A percentile compares a stretch with the other conserved stretches of the same genome.
Conservation (phyloP, 2,888 invertebrate species). For the Pristionchus entomophagus region DNA sequence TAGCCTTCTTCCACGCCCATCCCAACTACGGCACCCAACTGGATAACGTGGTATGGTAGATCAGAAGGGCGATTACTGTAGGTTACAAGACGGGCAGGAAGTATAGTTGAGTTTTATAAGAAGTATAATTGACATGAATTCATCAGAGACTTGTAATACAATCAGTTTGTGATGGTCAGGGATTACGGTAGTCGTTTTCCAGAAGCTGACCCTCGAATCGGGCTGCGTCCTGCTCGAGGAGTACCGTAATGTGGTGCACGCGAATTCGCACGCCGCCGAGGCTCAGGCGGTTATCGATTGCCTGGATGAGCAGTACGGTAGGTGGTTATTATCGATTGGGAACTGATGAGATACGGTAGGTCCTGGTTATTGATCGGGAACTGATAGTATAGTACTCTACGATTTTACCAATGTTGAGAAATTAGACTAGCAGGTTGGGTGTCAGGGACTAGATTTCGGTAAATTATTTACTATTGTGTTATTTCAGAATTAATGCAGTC, state of each 20-base stretch:
- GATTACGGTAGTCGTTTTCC: background rate
- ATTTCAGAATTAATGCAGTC: constrained; percentile 50
- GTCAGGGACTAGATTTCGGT: background rate
- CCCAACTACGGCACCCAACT: constrained; percentile 62
- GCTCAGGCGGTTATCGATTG: constrained; percentile 53
- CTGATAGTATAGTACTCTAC: background rate
- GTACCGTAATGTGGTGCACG: constrained; percentile 65
- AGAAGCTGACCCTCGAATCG: constrained; percentile 71
- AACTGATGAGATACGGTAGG: background rate
- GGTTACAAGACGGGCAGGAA: background rate
- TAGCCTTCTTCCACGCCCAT: constrained; percentile 63
- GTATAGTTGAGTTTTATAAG: too few relatives aligned
- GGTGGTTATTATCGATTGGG: background rate
- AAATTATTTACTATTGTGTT: background rate
- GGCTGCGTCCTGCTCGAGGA: constrained; percentile 71
- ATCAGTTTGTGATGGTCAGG: too few relatives aligned
- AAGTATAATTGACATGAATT: too few relatives aligned
- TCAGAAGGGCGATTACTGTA: background rate
- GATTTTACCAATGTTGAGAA: background rate
- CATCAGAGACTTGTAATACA: too few relatives aligned
- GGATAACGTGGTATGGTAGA: constrained; percentile 59
- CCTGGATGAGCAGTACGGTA: constrained; percentile 53
- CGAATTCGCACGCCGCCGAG: constrained; percentile 56
- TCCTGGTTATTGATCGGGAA: background rate
- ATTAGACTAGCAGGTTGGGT: background rate